These are phyloP conservation scores for Sus scrofa DNA, from an alignment of 2,113 vertebrate species.

Conservation along the genomic window T2T-Sscrofa CM000828.6:67035501-67036000, in stretches of 20 bases:
- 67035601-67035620: background rate
- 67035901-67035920: background rate
- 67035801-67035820: background rate
- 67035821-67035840: background rate
- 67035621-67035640: background rate
- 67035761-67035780: fast-evolving
- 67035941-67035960: fast-evolving
- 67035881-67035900: background rate
- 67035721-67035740: background rate
- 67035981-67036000: fast-evolving
- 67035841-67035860: background rate
- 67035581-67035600: no score
- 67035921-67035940: background rate
- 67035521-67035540: fast-evolving
- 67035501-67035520: fast-evolving
- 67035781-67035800: background rate
- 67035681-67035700: fast-evolving
- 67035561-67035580: fast-evolving
- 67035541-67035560: fast-evolving
- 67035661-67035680: background rate
- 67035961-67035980: fast-evolving
- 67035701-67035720: fast-evolving
- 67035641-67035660: background rate
- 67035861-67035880: fast-evolving
- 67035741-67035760: fast-evolving